These are phyloP conservation scores for Mesodorylaimus sp. DNA, from an alignment of 2,888 invertebrate species.

Conservation along the genomic window DNA sequence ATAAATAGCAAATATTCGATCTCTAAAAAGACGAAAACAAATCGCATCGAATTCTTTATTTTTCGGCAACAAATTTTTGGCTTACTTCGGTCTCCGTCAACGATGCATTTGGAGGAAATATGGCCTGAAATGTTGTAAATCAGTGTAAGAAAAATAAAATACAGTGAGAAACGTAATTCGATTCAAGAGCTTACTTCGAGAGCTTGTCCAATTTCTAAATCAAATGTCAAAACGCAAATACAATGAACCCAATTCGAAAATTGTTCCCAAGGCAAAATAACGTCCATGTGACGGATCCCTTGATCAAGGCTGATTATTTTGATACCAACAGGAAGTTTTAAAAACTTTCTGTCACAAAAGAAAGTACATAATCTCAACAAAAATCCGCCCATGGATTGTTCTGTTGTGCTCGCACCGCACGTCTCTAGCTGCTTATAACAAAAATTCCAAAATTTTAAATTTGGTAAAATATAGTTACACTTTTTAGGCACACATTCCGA, in stretches of 20 bases:
- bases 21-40: slow-evolving; percentile 24
- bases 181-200: slow-evolving; percentile 49
- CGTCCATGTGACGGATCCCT: too few relatives aligned
- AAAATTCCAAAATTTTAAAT: too few relatives aligned
- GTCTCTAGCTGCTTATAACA: too few relatives aligned
- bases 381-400: too few relatives aligned
- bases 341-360: too few relatives aligned
- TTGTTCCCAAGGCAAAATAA: slow-evolving; percentile 29
- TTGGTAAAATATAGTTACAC: too few relatives aligned
- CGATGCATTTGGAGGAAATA: slow-evolving; percentile 57
- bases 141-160: slow-evolving; percentile 9
- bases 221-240: slow-evolving; percentile 93
- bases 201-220: slow-evolving; percentile 93
- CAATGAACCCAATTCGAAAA: slow-evolving; percentile 84
- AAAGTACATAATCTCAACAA: too few relatives aligned
- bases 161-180: slow-evolving; percentile 8
- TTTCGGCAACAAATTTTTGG: slow-evolving; percentile 5
- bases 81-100: slow-evolving; percentile 37
- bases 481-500: too few relatives aligned
- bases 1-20: slow-evolving; percentile 69
- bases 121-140: slow-evolving; percentile 40
- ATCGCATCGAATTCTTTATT: slow-evolving; percentile 52
- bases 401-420: too few relatives aligned
- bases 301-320: too few relatives aligned
- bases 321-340: too few relatives aligned